Evolutionary conservation across 2,888 invertebrate species (phyloP).

Genomic region (Crioceris asparagi): DNA sequence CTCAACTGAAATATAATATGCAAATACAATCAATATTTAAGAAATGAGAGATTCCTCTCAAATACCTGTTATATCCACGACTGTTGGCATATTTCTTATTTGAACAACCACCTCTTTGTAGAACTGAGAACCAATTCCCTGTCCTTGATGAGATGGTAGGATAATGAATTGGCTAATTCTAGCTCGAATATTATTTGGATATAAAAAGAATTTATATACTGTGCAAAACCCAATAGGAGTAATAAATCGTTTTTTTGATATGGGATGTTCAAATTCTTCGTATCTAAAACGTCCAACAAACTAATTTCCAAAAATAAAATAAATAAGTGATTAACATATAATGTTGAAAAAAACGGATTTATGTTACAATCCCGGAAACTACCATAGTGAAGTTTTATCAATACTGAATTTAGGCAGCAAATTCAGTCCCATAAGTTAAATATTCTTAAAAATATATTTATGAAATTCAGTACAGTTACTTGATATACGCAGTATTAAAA

Average conservation of each 20-base stretch:
- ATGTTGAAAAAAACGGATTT: not conserved
- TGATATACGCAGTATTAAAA: too few relatives aligned
- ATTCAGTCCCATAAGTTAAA: too few relatives aligned
- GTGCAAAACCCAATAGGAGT: conserved; percentile 82
- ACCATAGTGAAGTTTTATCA: too few relatives aligned
- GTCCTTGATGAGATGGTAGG: conserved; percentile 81
- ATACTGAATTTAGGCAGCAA: too few relatives aligned
- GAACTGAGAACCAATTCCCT: conserved; percentile 75
- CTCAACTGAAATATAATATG: conserved; percentile 66
- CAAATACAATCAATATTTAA: not conserved
- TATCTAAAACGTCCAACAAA: conserved; percentile 42
- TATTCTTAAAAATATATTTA: too few relatives aligned
- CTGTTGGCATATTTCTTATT: conserved; percentile 37
- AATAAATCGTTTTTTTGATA: conserved; percentile 47
- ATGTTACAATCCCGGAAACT: not conserved
- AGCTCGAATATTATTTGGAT: conserved; percentile 76
- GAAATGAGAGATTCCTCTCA: not conserved
- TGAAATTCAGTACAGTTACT: too few relatives aligned
- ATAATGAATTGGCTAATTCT: conserved; percentile 89
- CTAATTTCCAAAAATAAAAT: conserved; percentile 4
- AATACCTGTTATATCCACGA: conserved; percentile 61
- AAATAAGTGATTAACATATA: conserved; percentile 1
- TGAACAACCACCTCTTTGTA: conserved; percentile 36
- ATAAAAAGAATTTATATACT: conserved; percentile 90
- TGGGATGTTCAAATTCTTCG: conserved; percentile 54